Evolutionary conservation across 2,888 invertebrate species (phyloP), one percentile per base, ranked within the genome.

Genomic region (Thecocarcelia acutangulata): DNA sequence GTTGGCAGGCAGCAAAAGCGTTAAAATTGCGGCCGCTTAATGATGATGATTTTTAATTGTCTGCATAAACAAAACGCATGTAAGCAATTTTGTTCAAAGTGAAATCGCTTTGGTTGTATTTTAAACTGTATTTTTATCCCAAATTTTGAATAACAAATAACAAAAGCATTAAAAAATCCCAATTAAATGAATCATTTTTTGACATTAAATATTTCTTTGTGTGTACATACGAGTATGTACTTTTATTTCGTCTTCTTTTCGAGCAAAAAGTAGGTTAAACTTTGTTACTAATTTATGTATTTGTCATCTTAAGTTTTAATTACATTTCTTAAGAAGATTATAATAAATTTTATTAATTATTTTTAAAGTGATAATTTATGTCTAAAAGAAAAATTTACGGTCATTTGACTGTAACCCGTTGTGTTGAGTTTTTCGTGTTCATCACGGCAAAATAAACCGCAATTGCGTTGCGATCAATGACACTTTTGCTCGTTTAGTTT

Each of bases 161-260:
- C 15, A 52, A n/a, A n/a, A n/a, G 24, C 46, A 68, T 61, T 72
- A 42, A 28, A 66, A 76, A 80, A 69, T 69, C 58, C 58, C 64
- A 74, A 70, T 75, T 82, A 75, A 74, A 78, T 78, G 74, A 78
- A 75, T 82, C 66, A 78, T 59, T 52, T 72, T 40, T 44, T 78
- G 52, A 44, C 72, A 73, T 69, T 69, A 69, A 68, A 69, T 46
- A 61, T 24, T 59, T 76, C 33, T 76, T 68, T 28, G 21, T 50
- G 0, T n/a, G n/a, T n/a, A n/a, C n/a, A n/a, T n/a, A n/a, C n/a
- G n/a, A n/a, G n/a, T n/a, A n/a, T n/a, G n/a, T n/a, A n/a, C n/a
- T 3, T 44, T 54, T 19, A 48, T 15, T 48, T 17, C n/a, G 48
- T 2, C 21, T 58, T 50, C 15, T 17, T n/a, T n/a, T 5, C 15